Base-by-base conservation (phyloP, 2,888 invertebrate genomes). In the Sisyra nigra region DNA sequence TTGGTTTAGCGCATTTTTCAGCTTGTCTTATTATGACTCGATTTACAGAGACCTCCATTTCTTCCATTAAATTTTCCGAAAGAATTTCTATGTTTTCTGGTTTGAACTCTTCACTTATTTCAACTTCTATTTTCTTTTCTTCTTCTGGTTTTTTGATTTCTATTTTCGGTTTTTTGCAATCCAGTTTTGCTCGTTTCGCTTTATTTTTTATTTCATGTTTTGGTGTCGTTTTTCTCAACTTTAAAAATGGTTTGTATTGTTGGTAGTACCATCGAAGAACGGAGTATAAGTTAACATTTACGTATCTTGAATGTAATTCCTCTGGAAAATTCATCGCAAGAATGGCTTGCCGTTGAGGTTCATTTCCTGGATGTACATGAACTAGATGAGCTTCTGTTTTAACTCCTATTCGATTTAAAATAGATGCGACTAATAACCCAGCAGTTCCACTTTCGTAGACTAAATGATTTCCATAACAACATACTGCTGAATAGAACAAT, bases 401-500 rank as follows among this genome's bases (percentile, higher is more conserved):
- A 0, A 65, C 68, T 1, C 82, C 79, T 44, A 89, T 79, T 42
- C 76, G 74, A 58, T 87, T 83, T 36, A 96, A 59, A 53, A 94
- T 68, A 2, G 86, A 77, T 1, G 92, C 88, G 4, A 86, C 73
- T 19, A 91, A 58, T 36, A 97, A 65, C 0, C 94, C 96, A 54
- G 80, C 78, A 29, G 86, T 85, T 1, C 87, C 87, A 43, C 87
- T 85, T 57, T 96, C 94, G 57, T 89, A 91, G 2, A 96, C 61
- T 44, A 92, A 63, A 60, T 80, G 84, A 49, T 71, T 76, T 1
- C 86, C 83, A 54, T 76, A 77, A 0, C 80, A 72, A 54, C 80
- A 80, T 7, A 96, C 69, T 53, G 93, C 91, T 1, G 81, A 74
- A 51, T 80, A 76, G 0, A 83, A 77, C 37, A 94, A 66, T 17